Percentiles rank a stretch among this genome's conserved stretches.
phyloP scores from a whole-genome alignment of 2,113 vertebrate species.

The Rhinogobius similis region DNA sequence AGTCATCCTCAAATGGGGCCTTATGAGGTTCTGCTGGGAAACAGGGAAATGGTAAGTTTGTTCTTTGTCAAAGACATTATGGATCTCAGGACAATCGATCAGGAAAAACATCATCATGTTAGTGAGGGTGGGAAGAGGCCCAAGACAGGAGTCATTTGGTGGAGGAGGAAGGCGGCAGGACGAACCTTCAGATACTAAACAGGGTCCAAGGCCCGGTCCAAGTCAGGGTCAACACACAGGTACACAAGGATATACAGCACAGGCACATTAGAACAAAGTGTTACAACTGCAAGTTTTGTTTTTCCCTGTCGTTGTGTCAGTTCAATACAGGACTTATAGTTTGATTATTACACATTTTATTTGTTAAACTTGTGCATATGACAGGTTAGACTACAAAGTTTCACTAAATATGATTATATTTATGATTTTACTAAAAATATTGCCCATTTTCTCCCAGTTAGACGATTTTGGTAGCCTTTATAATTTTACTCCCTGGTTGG shows the following conservation, averaged over 20 bases:
- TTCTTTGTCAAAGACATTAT: neutral
- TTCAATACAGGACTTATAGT: neutral
- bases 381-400: no score
- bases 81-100: neutral
- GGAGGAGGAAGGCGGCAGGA: slow-evolving; percentile 37
- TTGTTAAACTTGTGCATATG: no score
- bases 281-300: neutral
- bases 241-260: slow-evolving; percentile 47
- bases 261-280: slow-evolving; percentile 39
- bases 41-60: neutral
- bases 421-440: no score
- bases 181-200: slow-evolving; percentile 61
- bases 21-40: slow-evolving; percentile 36
- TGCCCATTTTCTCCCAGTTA: no score
- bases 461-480: no score
- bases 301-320: neutral
- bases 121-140: slow-evolving; percentile 22
- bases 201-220: slow-evolving; percentile 49
- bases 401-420: no score
- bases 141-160: neutral
- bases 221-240: slow-evolving; percentile 41
- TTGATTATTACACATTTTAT: neutral
- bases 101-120: slow-evolving; percentile 22
- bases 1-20: slow-evolving; percentile 7
- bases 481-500: no score